Base-by-base conservation (phyloP, 2,113 vertebrate genomes). In the Poeciliopsis prolifica region DNA sequence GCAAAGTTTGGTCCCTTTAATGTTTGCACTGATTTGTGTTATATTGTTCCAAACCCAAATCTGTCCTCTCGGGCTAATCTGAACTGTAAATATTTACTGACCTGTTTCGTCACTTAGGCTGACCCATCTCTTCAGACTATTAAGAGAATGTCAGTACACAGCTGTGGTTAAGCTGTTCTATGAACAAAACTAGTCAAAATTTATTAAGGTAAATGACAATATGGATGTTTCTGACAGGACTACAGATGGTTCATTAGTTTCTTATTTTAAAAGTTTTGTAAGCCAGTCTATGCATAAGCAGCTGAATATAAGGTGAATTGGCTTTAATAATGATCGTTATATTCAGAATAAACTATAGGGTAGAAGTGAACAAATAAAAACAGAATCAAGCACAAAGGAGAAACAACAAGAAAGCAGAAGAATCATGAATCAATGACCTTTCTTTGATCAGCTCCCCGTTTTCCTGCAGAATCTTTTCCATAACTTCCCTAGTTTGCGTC, bases 381-480 rank as follows among this genome's bases (percentile, higher is more conserved):
- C 1, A 65, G n/a, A 63, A 15, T 58, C 9, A 9, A 17, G 2
- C 48, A 54, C 48, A 17, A 54, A 54, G 48, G 24, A 58, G 22
- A 58, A 58, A 10, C 44, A 58, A n/a, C 51, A n/a, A n/a, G 9
- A 58, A n/a, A 58, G 51, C 51, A 58, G 51, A 58, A 58, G 51
- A 58, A 28, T 31, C 4, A 17, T 42, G 35, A 65, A 31, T 74
- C 42, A 15, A 60, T 7, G 6, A 97, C 97, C 97, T 97, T 78
- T 97, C 95, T 82, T 92, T 92, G 81, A 90, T 94, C 84, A 96
- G 72, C 60, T 88, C 81, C 74, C 58, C 83, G 14, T 93, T 81
- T 86, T 97, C 95, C 85, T 95, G 91, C 86, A 94, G 90, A 15
- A 86, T 87, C 37, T 92, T 89, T 66, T 87, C 88, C 79, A 96